Evolutionary conservation across 2,113 vertebrate genomes (phyloP), one percentile per base, ranked within the genome.

Genomic region (Alethe castanea): DNA sequence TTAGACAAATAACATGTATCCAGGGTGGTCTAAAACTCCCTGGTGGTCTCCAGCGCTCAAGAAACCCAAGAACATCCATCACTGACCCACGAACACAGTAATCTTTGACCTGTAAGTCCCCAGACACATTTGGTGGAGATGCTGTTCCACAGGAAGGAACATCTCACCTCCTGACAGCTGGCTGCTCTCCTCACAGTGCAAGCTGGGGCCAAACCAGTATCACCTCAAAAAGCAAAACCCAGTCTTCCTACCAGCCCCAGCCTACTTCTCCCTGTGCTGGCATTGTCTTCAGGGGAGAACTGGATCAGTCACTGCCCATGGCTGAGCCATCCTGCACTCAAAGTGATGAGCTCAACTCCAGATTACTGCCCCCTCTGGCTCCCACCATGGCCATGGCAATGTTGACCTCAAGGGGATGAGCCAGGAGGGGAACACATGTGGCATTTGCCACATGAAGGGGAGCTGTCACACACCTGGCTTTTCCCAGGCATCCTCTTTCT

Each of bases 341-440:
- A 31, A 60, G 53, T 1, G 7, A 31, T 54, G 20, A 71, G 24
- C 36, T 48, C 73, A 18, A 0, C 87, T 44, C 60, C 84, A 23
- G 6, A 18, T 29, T 11, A 2, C 31, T 12, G 64, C 25, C 25
- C 13, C 6, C 18, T 52, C 73, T 14, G 17, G 13, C 8, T 81
- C 42, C 28, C 40, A 48, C 10, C 74, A 19, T 0, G 2, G 60
- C 69, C 91, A 23, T 0, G 9, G 5, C 19, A 59, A 26, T 0
- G 2, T 0, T 16, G 14, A 15, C 35, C 42, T 40, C 56, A 29
- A 53, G 5, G 10, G 22, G 8, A 4, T 16, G 42, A 88, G 67
- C 16, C 77, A 47, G 54, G 56, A 78, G 19, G 22, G 20, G 24
- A 84, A 86, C 0, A 29, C 26, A 6, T 5, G 26, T 17, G 12